A percentile compares a stretch with the other conserved stretches of the same genome.
phyloP scores from a whole-genome alignment of 2,797 vertebrate genomes.

The Microctenopoma lineatum region DNA sequence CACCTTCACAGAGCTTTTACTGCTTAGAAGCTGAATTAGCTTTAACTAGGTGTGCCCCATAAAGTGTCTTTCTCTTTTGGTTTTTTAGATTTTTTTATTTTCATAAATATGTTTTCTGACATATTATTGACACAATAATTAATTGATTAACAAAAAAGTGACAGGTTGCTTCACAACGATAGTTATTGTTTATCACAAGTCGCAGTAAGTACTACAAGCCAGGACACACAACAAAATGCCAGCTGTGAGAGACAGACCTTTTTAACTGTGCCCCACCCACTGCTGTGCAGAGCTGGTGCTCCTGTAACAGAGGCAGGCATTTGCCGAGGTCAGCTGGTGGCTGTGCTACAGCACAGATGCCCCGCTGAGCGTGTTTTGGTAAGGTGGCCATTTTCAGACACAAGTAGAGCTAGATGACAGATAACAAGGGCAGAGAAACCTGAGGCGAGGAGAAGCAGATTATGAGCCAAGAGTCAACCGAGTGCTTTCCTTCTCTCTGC shows the following conservation, averaged over 20 bases:
- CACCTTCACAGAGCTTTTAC: too few species aligned
- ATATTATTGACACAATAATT: background rate
- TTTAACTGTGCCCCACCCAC: constrained; percentile 32
- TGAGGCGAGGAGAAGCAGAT: constrained; percentile 29
- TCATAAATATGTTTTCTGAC: background rate
- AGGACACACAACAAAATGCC: constrained; percentile 15
- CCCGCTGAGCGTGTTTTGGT: constrained; percentile 53
- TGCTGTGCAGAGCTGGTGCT: constrained; percentile 16
- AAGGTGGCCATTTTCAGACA: constrained; percentile 53
- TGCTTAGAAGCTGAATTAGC: too few species aligned
- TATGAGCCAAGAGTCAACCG: constrained; percentile 11
- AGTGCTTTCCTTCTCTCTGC: constrained; percentile 22
- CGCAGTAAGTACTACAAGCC: constrained; percentile 5
- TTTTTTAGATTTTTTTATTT: too few species aligned
- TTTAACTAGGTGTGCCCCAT: too few species aligned
- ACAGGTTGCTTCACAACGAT: background rate
- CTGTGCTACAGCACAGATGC: constrained; percentile 13
- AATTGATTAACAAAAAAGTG: background rate
- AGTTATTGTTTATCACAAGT: background rate
- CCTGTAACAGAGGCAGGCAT: constrained; percentile 31
- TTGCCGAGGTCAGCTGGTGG: constrained; percentile 41
- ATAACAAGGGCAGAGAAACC: constrained; percentile 39
- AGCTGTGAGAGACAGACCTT: constrained; percentile 37
- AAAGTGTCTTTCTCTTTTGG: too few species aligned
- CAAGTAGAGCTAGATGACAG: constrained; percentile 19